A percentile compares a stretch with the other conserved stretches of the same genome.
phyloP scores from a whole-genome alignment of 2,888 invertebrate species.

The Sphaerophoria rueppellii region DNA sequence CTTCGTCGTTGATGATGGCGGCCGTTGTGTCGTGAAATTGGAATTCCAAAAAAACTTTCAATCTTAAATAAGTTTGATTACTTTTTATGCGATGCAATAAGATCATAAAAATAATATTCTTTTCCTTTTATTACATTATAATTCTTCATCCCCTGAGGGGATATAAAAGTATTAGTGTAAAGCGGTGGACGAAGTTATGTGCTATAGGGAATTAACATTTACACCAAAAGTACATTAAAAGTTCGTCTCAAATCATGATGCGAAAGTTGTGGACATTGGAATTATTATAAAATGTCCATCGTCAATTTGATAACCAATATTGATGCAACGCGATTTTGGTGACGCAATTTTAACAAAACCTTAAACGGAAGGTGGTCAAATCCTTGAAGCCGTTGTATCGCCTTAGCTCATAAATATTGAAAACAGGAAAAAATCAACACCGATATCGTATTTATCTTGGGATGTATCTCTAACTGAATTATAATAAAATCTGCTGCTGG shows the following conservation, averaged over 20 bases:
- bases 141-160: neutral
- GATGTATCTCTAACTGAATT: conserved; percentile 20
- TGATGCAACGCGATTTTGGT: neutral
- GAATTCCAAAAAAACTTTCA: conserved; percentile 38
- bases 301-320: conserved; percentile 16
- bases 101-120: conserved; percentile 23
- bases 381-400: neutral
- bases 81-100: conserved; percentile 44
- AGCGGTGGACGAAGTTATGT: conserved; percentile 10
- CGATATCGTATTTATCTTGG: conserved; percentile 23
- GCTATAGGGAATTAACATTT: conserved; percentile 22
- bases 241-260: conserved; percentile 1
- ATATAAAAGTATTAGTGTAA: neutral
- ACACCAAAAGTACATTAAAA: conserved; percentile 30
- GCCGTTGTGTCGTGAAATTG: neutral
- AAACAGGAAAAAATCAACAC: conserved; percentile 3
- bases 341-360: neutral
- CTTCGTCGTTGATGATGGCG: too few relatives aligned
- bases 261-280: conserved; percentile 16
- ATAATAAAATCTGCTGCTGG: conserved; percentile 32
- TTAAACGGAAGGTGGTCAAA: neutral
- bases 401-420: conserved; percentile 8
- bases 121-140: conserved; percentile 7
- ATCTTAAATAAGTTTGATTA: conserved; percentile 45
- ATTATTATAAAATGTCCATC: neutral